Evolutionary conservation across 2,113 vertebrate species (phyloP).

Genomic region (Notothenia coriiceps): DNA sequence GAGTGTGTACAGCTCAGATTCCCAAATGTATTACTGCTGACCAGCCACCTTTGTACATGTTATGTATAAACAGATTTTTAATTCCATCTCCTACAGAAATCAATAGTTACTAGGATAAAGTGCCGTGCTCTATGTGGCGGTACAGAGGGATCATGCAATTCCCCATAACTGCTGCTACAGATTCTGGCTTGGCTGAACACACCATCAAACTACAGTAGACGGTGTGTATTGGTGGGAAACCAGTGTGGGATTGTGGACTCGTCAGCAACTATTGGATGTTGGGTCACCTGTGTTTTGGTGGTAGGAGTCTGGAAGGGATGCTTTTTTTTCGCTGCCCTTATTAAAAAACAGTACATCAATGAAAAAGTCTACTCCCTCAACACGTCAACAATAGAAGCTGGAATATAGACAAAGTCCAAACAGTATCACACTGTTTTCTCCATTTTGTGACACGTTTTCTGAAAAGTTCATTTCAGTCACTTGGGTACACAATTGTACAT

Average conservation of each 20-base stretch:
- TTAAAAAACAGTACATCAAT: neutral
- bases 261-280: neutral
- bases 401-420: neutral
- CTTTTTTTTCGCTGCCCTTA: neutral
- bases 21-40: slow-evolving; percentile 6
- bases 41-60: neutral
- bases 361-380: neutral
- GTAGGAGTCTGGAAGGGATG: neutral
- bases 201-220: slow-evolving; percentile 7
- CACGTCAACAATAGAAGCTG: slow-evolving; percentile 4
- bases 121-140: neutral
- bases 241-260: slow-evolving; percentile 1
- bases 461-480: slow-evolving; percentile 15
- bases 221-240: slow-evolving; percentile 20
- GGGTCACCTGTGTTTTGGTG: slow-evolving; percentile 2
- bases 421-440: neutral
- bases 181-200: slow-evolving; percentile 17
- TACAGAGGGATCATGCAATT: neutral
- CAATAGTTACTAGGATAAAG: neutral
- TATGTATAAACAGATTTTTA: slow-evolving; percentile 18
- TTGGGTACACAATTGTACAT: neutral
- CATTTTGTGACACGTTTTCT: slow-evolving; percentile 14
- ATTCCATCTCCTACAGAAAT: neutral
- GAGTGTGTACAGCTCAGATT: neutral
- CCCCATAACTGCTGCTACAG: neutral